Evolutionary conservation across 2,888 invertebrate genomes (phyloP).

Genomic region (Parochlus steinenii): DNA sequence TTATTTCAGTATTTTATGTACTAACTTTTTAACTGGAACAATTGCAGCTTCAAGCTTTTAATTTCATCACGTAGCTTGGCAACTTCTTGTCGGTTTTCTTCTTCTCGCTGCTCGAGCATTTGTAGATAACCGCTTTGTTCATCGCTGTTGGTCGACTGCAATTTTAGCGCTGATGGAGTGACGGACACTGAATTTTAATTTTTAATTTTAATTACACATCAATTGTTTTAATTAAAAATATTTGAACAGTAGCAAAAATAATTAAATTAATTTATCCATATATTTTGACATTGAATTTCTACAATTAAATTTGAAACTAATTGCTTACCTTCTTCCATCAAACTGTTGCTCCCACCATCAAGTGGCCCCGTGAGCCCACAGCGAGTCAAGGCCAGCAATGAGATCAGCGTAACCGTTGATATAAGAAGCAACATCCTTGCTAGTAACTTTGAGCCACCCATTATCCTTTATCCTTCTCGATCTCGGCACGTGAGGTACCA

Average conservation of each 20-base stretch:
- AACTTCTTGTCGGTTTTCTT: conserved; percentile 41
- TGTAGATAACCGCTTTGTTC: conserved; percentile 30
- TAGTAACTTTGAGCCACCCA: conserved; percentile 24
- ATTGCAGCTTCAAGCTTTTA: conserved; percentile 38
- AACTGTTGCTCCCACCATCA: conserved; percentile 18
- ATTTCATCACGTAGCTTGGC: conserved; percentile 44
- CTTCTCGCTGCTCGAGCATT: conserved; percentile 40
- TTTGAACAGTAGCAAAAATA: background rate
- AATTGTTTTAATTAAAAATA: no score
- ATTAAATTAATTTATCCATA: background rate
- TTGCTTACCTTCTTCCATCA: conserved; percentile 17
- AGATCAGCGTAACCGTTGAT: conserved; percentile 23
- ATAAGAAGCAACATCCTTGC: conserved; percentile 25
- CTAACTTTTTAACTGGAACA: conserved; percentile 38
- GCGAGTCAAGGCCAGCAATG: conserved; percentile 24
- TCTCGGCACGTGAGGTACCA: background rate
- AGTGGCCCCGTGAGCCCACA: conserved; percentile 25
- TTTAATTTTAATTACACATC: no score
- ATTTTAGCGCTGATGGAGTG: no score
- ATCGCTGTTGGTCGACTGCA: conserved; percentile 17
- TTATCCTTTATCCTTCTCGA: conserved; percentile 9
- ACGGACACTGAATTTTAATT: no score
- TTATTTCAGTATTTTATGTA: no score
- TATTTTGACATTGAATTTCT: background rate
- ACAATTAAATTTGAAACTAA: background rate